Percentiles rank a stretch among this genome's conserved stretches.
Conservation (phyloP, 2,888 invertebrate species). For the Oscheius sp. region DNA sequence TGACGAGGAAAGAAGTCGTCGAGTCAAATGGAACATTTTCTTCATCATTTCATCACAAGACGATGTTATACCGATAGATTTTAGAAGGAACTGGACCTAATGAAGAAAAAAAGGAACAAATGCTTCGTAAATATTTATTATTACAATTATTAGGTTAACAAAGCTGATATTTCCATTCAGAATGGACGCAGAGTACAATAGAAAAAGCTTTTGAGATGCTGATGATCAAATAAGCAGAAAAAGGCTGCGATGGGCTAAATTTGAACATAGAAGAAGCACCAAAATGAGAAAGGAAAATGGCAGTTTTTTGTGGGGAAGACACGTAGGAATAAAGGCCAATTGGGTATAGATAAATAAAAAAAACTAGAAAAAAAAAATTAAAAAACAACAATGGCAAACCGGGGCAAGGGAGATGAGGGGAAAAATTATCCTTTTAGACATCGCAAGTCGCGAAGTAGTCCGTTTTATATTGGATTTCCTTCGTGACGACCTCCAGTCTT, state of each 20-base stretch:
- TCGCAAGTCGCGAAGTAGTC: slow-evolving; percentile 65
- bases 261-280: slow-evolving; percentile 8
- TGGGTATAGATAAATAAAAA: background rate
- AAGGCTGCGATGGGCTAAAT: slow-evolving; percentile 5
- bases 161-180: slow-evolving; percentile 15
- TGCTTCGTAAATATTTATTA: background rate
- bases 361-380: background rate
- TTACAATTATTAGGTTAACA: background rate
- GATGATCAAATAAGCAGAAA: slow-evolving; percentile 7
- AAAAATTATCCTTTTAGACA: slow-evolving; percentile 33
- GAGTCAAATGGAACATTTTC: slow-evolving; percentile 19
- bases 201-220: slow-evolving; percentile 14
- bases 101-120: background rate
- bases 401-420: slow-evolving; percentile 10
- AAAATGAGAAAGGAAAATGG: slow-evolving; percentile 5
- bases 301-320: slow-evolving; percentile 1
- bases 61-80: background rate
- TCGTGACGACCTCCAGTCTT: slow-evolving; percentile 57
- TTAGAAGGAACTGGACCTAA: background rate
- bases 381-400: slow-evolving; percentile 17
- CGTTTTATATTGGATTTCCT: slow-evolving; percentile 56
- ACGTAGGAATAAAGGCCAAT: background rate
- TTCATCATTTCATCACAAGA: background rate
- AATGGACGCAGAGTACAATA: background rate
- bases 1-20: slow-evolving; percentile 2